Percentiles rank a stretch among this genome's conserved stretches.
phyloP scores from a whole-genome alignment of 2,797 vertebrate genomes.

The Pangasius krempfi region DNA sequence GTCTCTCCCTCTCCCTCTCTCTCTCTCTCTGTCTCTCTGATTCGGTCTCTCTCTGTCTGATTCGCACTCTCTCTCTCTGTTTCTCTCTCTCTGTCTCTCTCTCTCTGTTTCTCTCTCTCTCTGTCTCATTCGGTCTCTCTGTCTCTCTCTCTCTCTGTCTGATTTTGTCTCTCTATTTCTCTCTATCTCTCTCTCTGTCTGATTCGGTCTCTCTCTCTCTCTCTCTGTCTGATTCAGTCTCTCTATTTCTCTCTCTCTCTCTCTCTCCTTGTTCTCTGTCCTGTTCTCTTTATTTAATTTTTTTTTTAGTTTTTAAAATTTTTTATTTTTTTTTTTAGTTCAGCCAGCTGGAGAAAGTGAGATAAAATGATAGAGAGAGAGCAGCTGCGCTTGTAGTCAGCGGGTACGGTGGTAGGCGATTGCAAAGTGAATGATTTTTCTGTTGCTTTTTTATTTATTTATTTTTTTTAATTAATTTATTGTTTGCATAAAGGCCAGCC shows the following conservation, averaged over 20 bases:
- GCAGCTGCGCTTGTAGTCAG: conserved; percentile 42
- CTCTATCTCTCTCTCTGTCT: conserved; percentile 76
- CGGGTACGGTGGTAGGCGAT: conserved; percentile 46
- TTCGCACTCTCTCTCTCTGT: no score
- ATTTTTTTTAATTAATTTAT: conserved; percentile 76
- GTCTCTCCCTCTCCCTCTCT: conserved; percentile 19
- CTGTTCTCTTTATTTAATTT: background rate
- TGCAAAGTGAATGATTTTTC: conserved; percentile 6
- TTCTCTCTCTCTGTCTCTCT: conserved; percentile 70
- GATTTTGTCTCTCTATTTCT: conserved; percentile 33
- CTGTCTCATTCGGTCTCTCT: background rate
- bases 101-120: conserved; percentile 73
- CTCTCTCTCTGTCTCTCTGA: background rate
- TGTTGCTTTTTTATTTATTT: conserved; percentile 53
- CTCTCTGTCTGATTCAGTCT: conserved; percentile 68
- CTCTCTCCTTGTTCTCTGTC: background rate
- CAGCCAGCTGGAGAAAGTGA: background rate
- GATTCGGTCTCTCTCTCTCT: no score
- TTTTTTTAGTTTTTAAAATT: background rate
- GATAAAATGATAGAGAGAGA: background rate
- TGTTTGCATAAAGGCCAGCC: conserved; percentile 85
- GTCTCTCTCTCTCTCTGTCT: conserved; percentile 53
- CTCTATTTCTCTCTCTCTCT: conserved; percentile 67
- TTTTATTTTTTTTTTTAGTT: background rate
- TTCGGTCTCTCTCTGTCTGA: conserved; percentile 53